phyloP scores from a whole-genome alignment of 2,797 vertebrate species.

The Chlorospingus semifuscus region DNA sequence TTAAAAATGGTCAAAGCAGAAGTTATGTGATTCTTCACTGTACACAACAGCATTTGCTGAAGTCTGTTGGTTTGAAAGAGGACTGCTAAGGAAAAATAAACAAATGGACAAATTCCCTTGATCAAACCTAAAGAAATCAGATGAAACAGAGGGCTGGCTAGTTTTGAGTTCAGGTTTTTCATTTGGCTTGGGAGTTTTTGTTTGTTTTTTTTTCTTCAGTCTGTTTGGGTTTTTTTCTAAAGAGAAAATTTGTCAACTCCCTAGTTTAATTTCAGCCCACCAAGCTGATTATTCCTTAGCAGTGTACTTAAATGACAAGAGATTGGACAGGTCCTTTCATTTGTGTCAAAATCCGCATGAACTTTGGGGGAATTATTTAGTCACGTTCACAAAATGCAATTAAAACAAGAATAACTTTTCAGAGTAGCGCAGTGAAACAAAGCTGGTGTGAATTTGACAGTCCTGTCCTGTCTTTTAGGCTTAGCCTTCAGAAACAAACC shows the following conservation, averaged over 20 bases:
- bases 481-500: neutral
- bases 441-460: neutral
- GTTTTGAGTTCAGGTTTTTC: neutral
- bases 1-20: neutral
- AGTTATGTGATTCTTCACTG: neutral
- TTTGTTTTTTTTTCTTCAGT: neutral
- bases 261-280: neutral
- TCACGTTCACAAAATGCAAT: neutral
- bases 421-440: neutral
- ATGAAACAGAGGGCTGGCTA: neutral
- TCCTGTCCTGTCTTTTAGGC: neutral
- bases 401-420: neutral
- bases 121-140: neutral
- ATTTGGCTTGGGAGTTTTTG: fast-evolving
- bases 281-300: neutral
- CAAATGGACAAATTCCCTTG: neutral
- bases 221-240: fast-evolving
- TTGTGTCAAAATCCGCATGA: neutral
- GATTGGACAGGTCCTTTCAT: neutral
- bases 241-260: neutral
- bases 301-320: neutral
- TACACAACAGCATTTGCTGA: neutral
- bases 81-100: neutral
- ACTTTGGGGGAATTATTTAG: neutral
- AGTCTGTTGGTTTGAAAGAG: neutral